Evolutionary conservation across 2,113 vertebrate species (phyloP).

Genomic region (Psilopogon haemacephalus): DNA sequence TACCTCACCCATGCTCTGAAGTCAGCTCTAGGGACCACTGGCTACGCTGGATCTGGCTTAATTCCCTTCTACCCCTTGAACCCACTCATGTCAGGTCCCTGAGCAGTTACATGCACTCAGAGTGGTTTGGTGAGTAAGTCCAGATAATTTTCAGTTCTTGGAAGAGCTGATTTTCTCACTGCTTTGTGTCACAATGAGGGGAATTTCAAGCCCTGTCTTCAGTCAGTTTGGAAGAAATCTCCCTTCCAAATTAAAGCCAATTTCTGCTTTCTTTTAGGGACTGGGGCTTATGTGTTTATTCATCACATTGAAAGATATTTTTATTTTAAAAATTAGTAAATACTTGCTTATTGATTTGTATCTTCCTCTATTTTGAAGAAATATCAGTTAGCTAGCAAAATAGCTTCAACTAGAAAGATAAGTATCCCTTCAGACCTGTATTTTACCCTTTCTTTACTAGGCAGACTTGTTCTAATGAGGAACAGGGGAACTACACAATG

Average conservation of each 20-base stretch:
- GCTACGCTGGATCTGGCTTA: not conserved
- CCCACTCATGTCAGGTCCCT: not conserved
- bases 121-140: not conserved
- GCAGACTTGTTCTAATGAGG: not conserved
- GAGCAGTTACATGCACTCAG: not conserved
- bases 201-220: not conserved
- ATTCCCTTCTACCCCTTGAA: not conserved
- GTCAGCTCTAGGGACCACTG: not conserved
- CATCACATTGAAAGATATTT: not conserved
- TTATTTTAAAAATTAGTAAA: not conserved
- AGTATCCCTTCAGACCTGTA: not conserved
- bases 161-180: not conserved
- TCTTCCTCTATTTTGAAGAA: not conserved
- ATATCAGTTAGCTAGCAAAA: not conserved
- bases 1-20: not conserved
- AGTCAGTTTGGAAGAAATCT: not conserved
- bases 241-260: not conserved
- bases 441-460: not conserved
- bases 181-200: fast-evolving
- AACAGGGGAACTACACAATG: not conserved
- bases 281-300: not conserved
- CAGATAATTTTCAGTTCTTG: not conserved
- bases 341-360: not conserved
- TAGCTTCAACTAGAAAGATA: not conserved
- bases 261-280: not conserved